phyloP scores from a whole-genome alignment of 2,797 vertebrate genomes.

The Sciurus carolinensis region DNA sequence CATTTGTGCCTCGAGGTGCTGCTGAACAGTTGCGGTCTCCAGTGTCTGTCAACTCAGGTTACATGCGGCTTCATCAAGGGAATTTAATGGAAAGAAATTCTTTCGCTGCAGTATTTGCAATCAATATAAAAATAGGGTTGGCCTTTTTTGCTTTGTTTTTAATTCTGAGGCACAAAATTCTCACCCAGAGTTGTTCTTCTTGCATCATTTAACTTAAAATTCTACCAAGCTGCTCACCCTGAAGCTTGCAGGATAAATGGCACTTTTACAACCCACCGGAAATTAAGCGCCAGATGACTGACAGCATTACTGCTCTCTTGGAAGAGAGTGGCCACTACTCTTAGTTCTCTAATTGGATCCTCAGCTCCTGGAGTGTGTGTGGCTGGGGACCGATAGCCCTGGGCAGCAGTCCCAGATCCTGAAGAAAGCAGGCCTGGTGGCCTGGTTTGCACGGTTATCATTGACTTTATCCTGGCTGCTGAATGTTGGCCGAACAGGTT shows the following conservation, averaged over 20 bases:
- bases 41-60: neutral
- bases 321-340: neutral
- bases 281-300: slow-evolving; percentile 69
- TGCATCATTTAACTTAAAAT: slow-evolving; percentile 72
- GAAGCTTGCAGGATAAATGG: slow-evolving; percentile 69
- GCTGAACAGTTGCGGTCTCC: neutral
- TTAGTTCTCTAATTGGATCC: slow-evolving; percentile 19
- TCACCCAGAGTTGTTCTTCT: slow-evolving; percentile 43
- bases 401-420: neutral
- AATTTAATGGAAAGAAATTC: slow-evolving; percentile 37
- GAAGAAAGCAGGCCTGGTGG: neutral
- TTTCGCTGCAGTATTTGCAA: slow-evolving; percentile 57
- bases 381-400: neutral
- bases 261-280: slow-evolving; percentile 66
- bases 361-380: neutral
- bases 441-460: neutral
- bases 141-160: slow-evolving; percentile 69
- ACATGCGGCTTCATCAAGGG: neutral
- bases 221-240: slow-evolving; percentile 57
- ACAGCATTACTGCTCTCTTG: slow-evolving; percentile 63
- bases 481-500: neutral
- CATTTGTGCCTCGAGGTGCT: neutral
- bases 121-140: slow-evolving; percentile 62
- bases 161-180: slow-evolving; percentile 60
- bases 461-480: neutral